A percentile compares a stretch with the other conserved stretches of the same genome.
phyloP scores from a whole-genome alignment of 2,888 invertebrate species.

The Dicranocentrus wangi region DNA sequence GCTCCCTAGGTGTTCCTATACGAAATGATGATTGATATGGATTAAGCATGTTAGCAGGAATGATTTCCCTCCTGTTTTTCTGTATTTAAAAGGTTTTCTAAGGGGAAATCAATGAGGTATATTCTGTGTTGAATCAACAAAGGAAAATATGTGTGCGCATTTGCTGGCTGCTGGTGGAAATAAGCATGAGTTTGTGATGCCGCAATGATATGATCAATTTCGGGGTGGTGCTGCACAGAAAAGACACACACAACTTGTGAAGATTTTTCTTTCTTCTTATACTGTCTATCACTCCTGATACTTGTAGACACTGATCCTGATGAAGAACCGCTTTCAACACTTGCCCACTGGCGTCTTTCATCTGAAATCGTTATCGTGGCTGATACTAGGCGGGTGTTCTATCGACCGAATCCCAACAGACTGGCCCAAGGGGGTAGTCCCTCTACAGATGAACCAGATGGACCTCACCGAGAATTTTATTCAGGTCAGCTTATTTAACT shows the following conservation, averaged over 20 bases:
- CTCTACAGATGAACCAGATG: slow-evolving; percentile 72
- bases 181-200: no score
- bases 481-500: slow-evolving; percentile 64
- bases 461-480: slow-evolving; percentile 72
- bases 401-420: slow-evolving; percentile 68
- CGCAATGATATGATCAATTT: no score
- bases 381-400: slow-evolving; percentile 67
- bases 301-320: slow-evolving; percentile 71
- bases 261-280: background rate
- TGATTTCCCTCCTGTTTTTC: slow-evolving; percentile 16
- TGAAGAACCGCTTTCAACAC: slow-evolving; percentile 70
- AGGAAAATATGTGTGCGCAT: no score
- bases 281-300: slow-evolving; percentile 21
- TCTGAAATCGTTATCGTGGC: slow-evolving; percentile 71
- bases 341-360: slow-evolving; percentile 70
- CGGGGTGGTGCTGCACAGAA: no score
- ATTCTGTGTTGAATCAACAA: no score
- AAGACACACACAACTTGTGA: no score
- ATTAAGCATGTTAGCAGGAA: slow-evolving; percentile 32
- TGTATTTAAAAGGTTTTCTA: no score
- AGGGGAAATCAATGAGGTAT: no score
- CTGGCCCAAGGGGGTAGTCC: slow-evolving; percentile 66
- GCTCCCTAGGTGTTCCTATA: no score
- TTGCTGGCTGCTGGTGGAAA: no score
- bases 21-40: slow-evolving; percentile 49